phyloP scores from a whole-genome alignment of 2,888 invertebrate genomes.

The Rosalia funebris region DNA sequence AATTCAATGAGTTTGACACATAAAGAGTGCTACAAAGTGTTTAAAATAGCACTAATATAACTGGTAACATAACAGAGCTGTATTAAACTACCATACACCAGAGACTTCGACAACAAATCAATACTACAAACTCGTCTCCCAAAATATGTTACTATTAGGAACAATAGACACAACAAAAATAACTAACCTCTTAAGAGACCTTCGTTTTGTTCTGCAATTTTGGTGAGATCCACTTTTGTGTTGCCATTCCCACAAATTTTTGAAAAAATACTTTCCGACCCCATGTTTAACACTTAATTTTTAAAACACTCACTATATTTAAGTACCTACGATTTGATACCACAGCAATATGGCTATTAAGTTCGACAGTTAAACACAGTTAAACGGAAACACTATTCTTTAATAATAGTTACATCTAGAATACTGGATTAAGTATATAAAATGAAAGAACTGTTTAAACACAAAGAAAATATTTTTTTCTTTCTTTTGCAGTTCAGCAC shows the following conservation, averaged over 20 bases:
- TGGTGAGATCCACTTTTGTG: constrained; percentile 18
- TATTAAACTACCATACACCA: too few species aligned
- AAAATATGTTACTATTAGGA: too few species aligned
- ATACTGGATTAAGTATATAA: not conserved
- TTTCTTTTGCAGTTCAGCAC: constrained; percentile 8
- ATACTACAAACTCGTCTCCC: too few species aligned
- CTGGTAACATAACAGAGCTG: too few species aligned
- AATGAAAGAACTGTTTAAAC: constrained; percentile 6
- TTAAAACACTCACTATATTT: constrained; percentile 23
- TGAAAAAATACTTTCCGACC: constrained; percentile 33
- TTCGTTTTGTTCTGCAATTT: constrained; percentile 54
- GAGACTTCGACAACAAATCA: too few species aligned
- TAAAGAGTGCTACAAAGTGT: too few species aligned
- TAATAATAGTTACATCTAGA: not conserved
- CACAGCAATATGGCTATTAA: constrained; percentile 7
- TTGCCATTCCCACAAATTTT: constrained; percentile 17
- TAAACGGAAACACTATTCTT: constrained; percentile 5
- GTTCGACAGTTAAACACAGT: constrained; percentile 8
- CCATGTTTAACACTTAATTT: constrained; percentile 30
- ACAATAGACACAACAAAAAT: not conserved
- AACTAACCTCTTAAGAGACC: constrained; percentile 57
- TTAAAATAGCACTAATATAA: too few species aligned
- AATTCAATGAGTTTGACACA: too few species aligned
- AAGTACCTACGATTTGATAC: not conserved
- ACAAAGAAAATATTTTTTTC: constrained; percentile 12